Conservation (phyloP, 2,888 invertebrate genomes). For the Yponomeuta plumbellus region DNA sequence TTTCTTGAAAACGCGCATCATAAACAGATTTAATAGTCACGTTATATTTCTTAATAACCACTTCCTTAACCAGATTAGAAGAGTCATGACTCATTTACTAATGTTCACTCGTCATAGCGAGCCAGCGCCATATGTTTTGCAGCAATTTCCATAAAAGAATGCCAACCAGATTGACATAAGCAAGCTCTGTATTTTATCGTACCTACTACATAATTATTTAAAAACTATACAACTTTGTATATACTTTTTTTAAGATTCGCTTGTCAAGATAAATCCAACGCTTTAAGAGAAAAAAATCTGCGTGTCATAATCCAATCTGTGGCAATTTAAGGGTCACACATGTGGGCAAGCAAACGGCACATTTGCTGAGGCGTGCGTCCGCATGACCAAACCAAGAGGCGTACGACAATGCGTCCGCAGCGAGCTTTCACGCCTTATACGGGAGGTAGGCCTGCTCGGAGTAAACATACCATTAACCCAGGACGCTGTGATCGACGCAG, state of each 20-base stretch:
- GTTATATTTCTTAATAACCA: conserved; percentile 28
- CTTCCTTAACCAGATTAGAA: conserved; percentile 56
- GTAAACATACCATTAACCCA: conserved; percentile 66
- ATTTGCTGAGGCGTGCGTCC: conserved; percentile 36
- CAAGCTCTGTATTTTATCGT: conserved; percentile 16
- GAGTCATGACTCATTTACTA: conserved; percentile 50
- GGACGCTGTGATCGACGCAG: conserved; percentile 53
- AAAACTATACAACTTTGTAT: not conserved
- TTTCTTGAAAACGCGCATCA: not conserved
- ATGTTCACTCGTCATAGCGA: conserved; percentile 51
- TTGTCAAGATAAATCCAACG: not conserved
- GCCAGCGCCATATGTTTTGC: conserved; percentile 60
- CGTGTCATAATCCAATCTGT: conserved; percentile 13
- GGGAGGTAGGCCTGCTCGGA: conserved; percentile 40
- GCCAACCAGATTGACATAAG: conserved; percentile 36
- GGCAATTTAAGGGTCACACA: conserved; percentile 3
- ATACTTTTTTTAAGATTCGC: not conserved
- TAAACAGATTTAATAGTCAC: conserved; percentile 27
- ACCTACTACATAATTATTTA: not conserved
- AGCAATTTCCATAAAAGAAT: conserved; percentile 55
- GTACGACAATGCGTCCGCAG: conserved; percentile 61
- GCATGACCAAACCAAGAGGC: conserved; percentile 49
- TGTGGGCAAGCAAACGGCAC: conserved; percentile 12
- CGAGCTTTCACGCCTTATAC: conserved; percentile 72
- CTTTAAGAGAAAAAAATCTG: not conserved